These are phyloP conservation scores for Pangasius djambal DNA, from an alignment of 2,797 vertebrate species.

Conservation along the genomic window DNA sequence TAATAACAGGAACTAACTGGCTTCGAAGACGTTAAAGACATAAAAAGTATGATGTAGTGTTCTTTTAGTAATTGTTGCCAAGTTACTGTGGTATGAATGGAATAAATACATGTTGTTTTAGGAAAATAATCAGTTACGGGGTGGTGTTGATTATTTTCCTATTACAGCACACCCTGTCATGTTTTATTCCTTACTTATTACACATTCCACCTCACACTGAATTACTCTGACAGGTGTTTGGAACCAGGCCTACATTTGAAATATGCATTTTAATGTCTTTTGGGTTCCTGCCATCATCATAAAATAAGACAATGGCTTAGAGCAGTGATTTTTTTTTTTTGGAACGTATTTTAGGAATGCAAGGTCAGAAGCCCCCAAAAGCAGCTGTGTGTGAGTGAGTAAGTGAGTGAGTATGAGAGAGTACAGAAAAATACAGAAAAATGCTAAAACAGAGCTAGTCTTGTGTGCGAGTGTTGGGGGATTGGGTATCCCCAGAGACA, in stretches of 20 bases:
- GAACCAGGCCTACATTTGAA: slow-evolving; percentile 29
- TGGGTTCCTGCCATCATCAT: slow-evolving; percentile 43
- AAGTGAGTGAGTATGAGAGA: not conserved
- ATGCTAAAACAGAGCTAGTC: not conserved
- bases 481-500: not conserved
- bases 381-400: not conserved
- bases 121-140: not conserved
- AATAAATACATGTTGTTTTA: not conserved
- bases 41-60: not conserved
- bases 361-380: slow-evolving; percentile 47
- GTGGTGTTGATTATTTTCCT: not conserved
- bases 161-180: not conserved
- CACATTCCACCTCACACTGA: not conserved
- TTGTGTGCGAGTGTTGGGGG: too few species aligned
- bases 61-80: not conserved
- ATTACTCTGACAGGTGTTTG: slow-evolving; percentile 26
- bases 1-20: not conserved
- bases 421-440: not conserved
- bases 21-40: not conserved
- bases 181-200: not conserved
- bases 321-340: slow-evolving; percentile 44
- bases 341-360: slow-evolving; percentile 46
- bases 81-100: not conserved
- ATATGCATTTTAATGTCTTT: slow-evolving; percentile 19
- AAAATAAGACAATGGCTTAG: slow-evolving; percentile 31